A percentile compares a stretch with the other conserved stretches of the same genome.
Conservation (phyloP, 2,113 vertebrate species). For the Cyanocitta stelleri region DNA sequence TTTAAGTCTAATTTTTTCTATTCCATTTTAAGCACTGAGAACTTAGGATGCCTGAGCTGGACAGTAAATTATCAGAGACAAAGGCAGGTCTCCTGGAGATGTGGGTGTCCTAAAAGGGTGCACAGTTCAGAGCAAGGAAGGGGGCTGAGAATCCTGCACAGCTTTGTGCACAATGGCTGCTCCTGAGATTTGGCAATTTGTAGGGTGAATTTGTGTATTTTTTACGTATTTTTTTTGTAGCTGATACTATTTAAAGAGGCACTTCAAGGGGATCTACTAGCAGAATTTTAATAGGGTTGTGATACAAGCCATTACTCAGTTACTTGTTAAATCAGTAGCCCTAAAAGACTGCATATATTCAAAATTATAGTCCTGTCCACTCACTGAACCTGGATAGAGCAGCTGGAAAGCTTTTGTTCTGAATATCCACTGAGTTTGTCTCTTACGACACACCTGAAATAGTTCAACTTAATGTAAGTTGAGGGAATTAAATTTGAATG, state of each 20-base stretch:
- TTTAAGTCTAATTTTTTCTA: background rate
- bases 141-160: background rate
- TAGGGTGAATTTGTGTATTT: background rate
- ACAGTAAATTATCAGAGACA: background rate
- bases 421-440: constrained; percentile 15
- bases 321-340: background rate
- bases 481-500: background rate
- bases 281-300: background rate
- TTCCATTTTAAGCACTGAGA: background rate
- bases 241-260: background rate
- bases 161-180: background rate
- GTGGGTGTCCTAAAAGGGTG: background rate
- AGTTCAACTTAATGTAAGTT: constrained; percentile 55
- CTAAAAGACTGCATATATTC: background rate
- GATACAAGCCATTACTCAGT: background rate
- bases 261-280: constrained; percentile 13
- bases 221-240: background rate
- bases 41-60: background rate
- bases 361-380: background rate
- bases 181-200: background rate
- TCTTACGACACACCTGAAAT: background rate
- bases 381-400: background rate
- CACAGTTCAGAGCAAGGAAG: background rate
- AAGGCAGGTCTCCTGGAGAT: background rate
- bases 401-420: constrained; percentile 21